Percentiles rank a stretch among this genome's conserved stretches.
Conservation (phyloP, 2,797 vertebrate species). For the Erethizon dorsatum region DNA sequence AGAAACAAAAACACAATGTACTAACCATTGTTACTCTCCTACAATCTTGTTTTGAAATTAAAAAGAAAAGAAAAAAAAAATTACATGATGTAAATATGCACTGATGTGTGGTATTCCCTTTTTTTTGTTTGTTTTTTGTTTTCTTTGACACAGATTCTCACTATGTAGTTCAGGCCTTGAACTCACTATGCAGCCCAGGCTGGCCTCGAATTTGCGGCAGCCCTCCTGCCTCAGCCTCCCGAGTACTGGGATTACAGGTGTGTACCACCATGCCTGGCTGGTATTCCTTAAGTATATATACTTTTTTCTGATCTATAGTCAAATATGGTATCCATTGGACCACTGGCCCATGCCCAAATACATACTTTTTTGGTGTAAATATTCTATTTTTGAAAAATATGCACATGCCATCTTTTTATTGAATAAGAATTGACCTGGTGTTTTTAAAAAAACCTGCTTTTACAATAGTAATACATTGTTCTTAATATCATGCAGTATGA, state of each 20-base stretch:
- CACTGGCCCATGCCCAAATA: not conserved
- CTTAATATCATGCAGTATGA: conserved; percentile 19
- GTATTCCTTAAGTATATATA: not conserved
- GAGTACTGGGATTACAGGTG: not conserved
- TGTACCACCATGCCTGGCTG: not conserved
- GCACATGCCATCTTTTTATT: not conserved
- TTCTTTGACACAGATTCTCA: not conserved
- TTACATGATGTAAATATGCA: not conserved
- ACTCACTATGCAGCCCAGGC: not conserved
- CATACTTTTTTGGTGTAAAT: not conserved
- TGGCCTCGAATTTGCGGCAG: not conserved
- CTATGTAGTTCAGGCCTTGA: too few species aligned
- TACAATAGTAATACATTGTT: conserved; percentile 22
- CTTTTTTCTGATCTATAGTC: not conserved
- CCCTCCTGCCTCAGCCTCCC: not conserved
- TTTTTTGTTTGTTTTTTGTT: not conserved
- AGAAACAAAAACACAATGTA: not conserved
- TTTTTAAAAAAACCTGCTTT: not conserved
- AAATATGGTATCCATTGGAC: not conserved
- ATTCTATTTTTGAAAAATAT: not conserved
- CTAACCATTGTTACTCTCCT: too few species aligned
- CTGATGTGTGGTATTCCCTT: not conserved
- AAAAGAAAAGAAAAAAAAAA: too few species aligned
- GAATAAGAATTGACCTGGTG: not conserved
- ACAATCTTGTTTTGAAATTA: too few species aligned